Conservation (phyloP, 1,140 invertebrate genomes). For the Tetramorium alpestre region DNA sequence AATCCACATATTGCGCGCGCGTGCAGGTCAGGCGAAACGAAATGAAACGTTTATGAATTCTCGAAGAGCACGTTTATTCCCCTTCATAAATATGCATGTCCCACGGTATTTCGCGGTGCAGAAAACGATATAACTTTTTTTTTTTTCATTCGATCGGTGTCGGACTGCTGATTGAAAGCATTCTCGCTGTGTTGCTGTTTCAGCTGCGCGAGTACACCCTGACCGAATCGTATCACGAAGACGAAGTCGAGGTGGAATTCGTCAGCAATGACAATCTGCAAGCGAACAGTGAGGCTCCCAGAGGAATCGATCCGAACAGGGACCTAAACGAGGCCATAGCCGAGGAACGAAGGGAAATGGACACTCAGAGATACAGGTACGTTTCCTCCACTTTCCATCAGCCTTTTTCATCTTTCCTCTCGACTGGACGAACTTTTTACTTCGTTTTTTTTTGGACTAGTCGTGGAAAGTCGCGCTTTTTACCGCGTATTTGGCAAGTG, state of each 20-base stretch:
- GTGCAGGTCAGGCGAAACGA: constrained; percentile 16
- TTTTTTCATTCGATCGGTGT: constrained; percentile 4
- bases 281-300: constrained; percentile 88
- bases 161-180: constrained; percentile 6
- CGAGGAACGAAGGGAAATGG: constrained; percentile 90
- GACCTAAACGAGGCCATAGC: constrained; percentile 92
- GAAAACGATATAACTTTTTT: neutral
- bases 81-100: constrained; percentile 40
- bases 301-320: constrained; percentile 89
- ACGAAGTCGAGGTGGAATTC: constrained; percentile 90
- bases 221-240: constrained; percentile 94
- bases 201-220: constrained; percentile 95
- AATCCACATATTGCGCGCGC: constrained; percentile 1
- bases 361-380: constrained; percentile 85
- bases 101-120: neutral
- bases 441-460: constrained; percentile 11
- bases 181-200: constrained; percentile 66
- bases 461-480: neutral
- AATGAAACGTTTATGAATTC: constrained; percentile 43
- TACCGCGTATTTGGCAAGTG: neutral
- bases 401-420: constrained; percentile 22
- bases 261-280: constrained; percentile 90
- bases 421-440: constrained; percentile 2
- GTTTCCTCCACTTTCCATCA: neutral
- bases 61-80: constrained; percentile 42